Evolutionary conservation across 1,140 invertebrate species (phyloP).

Genomic region (Phocides pigmalion): DNA sequence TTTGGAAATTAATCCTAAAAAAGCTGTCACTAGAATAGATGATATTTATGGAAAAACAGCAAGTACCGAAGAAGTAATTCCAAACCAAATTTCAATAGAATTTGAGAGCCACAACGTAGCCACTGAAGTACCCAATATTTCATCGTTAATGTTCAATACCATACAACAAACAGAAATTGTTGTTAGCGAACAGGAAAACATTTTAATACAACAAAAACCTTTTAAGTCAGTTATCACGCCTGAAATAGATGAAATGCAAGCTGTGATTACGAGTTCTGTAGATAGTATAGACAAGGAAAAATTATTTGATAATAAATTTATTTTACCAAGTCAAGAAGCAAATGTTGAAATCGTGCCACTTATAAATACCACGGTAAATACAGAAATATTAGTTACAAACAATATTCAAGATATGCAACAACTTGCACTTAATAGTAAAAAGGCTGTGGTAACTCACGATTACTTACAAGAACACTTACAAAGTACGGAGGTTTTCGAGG

Average conservation of each 20-base stretch:
- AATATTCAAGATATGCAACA: slow-evolving; percentile 44
- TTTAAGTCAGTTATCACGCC: slow-evolving; percentile 38
- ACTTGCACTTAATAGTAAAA: slow-evolving; percentile 31
- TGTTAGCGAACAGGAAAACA: slow-evolving; percentile 59
- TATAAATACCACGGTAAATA: slow-evolving; percentile 48
- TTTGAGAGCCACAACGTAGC: slow-evolving; percentile 40
- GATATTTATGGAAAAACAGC: slow-evolving; percentile 68
- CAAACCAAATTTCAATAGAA: slow-evolving; percentile 49
- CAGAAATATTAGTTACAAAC: slow-evolving; percentile 55
- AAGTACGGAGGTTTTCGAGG: slow-evolving; percentile 46
- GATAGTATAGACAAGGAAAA: slow-evolving; percentile 63
- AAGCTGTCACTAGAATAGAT: slow-evolving; percentile 58
- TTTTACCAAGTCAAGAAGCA: slow-evolving; percentile 43
- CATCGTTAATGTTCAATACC: slow-evolving; percentile 44
- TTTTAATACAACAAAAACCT: slow-evolving; percentile 39
- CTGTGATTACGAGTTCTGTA: slow-evolving; percentile 55
- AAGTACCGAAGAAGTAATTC: slow-evolving; percentile 59
- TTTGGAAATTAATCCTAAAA: slow-evolving; percentile 48
- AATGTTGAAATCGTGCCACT: slow-evolving; percentile 52
- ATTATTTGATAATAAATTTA: slow-evolving; percentile 38
- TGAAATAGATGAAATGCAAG: slow-evolving; percentile 54
- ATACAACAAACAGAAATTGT: slow-evolving; percentile 65
- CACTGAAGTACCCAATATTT: slow-evolving; percentile 47
- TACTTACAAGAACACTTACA: slow-evolving; percentile 53
- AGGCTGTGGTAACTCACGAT: slow-evolving; percentile 46